phyloP scores from a whole-genome alignment of 2,113 vertebrate species.

The Orycteropus afer region DNA sequence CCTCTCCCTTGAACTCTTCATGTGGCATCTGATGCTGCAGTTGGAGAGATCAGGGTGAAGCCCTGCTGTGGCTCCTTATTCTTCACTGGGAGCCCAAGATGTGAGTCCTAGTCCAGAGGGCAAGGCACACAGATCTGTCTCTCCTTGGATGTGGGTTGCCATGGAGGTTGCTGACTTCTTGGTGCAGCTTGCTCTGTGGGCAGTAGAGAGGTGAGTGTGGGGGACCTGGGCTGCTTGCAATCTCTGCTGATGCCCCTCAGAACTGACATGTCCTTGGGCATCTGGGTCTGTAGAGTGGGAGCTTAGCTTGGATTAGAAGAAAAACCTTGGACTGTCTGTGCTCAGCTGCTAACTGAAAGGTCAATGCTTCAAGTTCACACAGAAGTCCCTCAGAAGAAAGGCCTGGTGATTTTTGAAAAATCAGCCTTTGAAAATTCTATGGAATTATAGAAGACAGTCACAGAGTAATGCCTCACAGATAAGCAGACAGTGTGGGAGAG shows the following conservation, averaged over 20 bases:
- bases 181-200: neutral
- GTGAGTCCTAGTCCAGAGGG: neutral
- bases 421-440: neutral
- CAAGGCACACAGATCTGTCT: neutral
- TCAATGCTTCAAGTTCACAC: neutral
- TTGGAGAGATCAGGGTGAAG: neutral
- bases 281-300: neutral
- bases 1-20: neutral
- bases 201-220: neutral
- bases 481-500: no score
- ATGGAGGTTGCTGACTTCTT: neutral
- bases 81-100: neutral
- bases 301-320: neutral
- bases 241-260: no score
- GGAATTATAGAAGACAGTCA: no score
- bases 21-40: neutral
- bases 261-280: neutral
- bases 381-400: neutral
- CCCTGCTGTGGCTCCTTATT: neutral
- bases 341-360: neutral
- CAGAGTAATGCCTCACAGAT: no score
- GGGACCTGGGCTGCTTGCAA: neutral
- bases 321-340: neutral
- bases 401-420: neutral
- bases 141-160: neutral